Percentiles rank a stretch among this genome's conserved stretches.
Evolutionary conservation across 2,888 invertebrate species (phyloP).

Genomic region (Brenthis daphne): DNA sequence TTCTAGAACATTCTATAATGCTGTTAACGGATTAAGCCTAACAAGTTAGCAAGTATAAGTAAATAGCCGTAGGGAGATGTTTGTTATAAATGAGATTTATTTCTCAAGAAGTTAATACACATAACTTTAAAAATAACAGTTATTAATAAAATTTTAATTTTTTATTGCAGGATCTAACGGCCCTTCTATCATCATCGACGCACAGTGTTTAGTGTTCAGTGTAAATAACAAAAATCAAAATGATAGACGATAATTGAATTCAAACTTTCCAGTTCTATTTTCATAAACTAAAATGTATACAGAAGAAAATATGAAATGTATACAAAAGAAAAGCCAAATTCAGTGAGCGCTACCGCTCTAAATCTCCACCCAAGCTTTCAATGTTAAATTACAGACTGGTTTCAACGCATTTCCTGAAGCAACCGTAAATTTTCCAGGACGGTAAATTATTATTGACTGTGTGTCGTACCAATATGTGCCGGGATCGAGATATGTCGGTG

Average conservation of each 20-base stretch:
- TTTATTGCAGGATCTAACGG: slow-evolving; percentile 52
- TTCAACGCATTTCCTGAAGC: slow-evolving; percentile 95
- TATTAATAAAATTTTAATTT: slow-evolving; percentile 19
- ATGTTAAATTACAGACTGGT: slow-evolving; percentile 97
- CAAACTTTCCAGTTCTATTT: slow-evolving; percentile 18
- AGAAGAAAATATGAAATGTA: slow-evolving; percentile 30
- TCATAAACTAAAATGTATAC: slow-evolving; percentile 26
- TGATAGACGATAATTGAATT: slow-evolving; percentile 70
- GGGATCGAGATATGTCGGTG: slow-evolving; percentile 87
- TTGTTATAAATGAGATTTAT: slow-evolving; percentile 11
- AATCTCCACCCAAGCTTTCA: slow-evolving; percentile 66
- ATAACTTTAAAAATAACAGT: neutral
- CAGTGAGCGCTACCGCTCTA: slow-evolving; percentile 60
- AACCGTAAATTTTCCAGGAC: slow-evolving; percentile 87
- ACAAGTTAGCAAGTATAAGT: slow-evolving; percentile 16
- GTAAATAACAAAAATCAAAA: slow-evolving; percentile 26
- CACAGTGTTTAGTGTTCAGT: slow-evolving; percentile 24
- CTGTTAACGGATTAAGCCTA: slow-evolving; percentile 17
- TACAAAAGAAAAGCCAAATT: slow-evolving; percentile 30
- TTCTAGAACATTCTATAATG: slow-evolving; percentile 5
- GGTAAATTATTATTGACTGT: slow-evolving; percentile 51
- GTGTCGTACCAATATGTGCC: slow-evolving; percentile 84
- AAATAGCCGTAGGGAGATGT: slow-evolving; percentile 19
- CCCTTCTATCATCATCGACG: slow-evolving; percentile 21
- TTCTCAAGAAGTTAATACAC: neutral